A percentile compares a stretch with the other conserved stretches of the same genome.
Conservation (phyloP, 1,140 invertebrate genomes). For the Oscheius sp. region DNA sequence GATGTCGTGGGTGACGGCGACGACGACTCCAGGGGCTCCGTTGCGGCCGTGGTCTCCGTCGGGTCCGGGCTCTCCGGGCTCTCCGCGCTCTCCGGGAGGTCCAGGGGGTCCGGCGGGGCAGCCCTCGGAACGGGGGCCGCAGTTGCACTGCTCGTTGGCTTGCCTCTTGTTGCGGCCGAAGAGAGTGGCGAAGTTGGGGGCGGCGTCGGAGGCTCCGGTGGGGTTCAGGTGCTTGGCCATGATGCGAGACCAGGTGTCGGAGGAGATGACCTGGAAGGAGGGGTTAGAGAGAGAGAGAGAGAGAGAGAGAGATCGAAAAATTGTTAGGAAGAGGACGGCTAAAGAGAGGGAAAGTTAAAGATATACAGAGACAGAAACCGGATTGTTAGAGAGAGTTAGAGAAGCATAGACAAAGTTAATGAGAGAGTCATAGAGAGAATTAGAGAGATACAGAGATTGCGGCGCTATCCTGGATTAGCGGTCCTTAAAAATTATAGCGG, state of each 20-base stretch:
- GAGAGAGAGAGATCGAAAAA: no score
- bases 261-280: constrained; percentile 10
- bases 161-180: constrained; percentile 21
- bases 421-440: no score
- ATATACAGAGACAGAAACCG: no score
- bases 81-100: constrained; percentile 38
- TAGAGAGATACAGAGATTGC: no score
- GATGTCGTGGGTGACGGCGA: constrained; percentile 29
- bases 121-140: constrained; percentile 24
- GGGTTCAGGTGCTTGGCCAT: constrained; percentile 30
- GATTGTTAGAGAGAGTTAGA: no score
- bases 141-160: constrained; percentile 28
- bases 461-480: no score
- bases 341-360: no score
- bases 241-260: constrained; percentile 30
- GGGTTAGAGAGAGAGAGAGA: not conserved
- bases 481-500: no score
- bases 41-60: constrained; percentile 30
- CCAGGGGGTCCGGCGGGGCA: constrained; percentile 41
- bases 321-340: no score
- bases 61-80: constrained; percentile 27
- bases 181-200: constrained; percentile 29
- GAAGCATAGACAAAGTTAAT: no score
- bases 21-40: constrained; percentile 33
- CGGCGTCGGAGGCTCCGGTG: constrained; percentile 18